A percentile compares a stretch with the other conserved stretches of the same genome.
Conservation (phyloP, 2,888 invertebrate genomes). For the Nasonovia ribisnigri region DNA sequence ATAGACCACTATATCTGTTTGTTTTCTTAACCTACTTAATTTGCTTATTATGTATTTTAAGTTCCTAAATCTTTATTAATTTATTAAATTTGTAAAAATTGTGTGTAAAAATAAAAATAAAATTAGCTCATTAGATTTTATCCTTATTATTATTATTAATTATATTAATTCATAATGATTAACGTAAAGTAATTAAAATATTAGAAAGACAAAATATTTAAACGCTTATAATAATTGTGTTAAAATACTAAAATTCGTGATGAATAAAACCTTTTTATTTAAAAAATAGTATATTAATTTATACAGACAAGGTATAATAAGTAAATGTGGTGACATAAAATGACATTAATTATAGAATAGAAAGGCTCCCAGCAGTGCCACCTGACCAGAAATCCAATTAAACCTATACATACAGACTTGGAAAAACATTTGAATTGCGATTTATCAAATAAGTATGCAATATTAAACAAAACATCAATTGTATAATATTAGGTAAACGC, state of each 20-base stretch:
- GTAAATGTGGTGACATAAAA: no score
- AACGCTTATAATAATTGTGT: no score
- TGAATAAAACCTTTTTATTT: no score
- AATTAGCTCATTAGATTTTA: not conserved
- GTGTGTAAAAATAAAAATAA: not conserved
- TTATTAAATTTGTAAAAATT: not conserved
- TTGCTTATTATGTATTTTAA: not conserved
- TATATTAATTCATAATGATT: not conserved
- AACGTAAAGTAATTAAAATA: not conserved
- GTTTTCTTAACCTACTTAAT: not conserved
- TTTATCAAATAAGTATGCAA: not conserved
- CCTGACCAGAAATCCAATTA: not conserved
- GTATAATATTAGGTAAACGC: not conserved
- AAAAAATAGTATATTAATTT: no score
- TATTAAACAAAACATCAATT: not conserved
- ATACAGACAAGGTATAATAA: no score
- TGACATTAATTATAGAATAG: no score
- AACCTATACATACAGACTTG: not conserved
- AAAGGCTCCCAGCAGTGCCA: no score
- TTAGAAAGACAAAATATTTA: not conserved
- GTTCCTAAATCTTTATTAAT: not conserved
- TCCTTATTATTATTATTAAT: not conserved
- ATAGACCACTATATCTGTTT: not conserved
- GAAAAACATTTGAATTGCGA: not conserved
- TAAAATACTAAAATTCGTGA: not conserved